phyloP scores from a whole-genome alignment of 2,797 vertebrate genomes.

The Cetoscarus ocellatus region DNA sequence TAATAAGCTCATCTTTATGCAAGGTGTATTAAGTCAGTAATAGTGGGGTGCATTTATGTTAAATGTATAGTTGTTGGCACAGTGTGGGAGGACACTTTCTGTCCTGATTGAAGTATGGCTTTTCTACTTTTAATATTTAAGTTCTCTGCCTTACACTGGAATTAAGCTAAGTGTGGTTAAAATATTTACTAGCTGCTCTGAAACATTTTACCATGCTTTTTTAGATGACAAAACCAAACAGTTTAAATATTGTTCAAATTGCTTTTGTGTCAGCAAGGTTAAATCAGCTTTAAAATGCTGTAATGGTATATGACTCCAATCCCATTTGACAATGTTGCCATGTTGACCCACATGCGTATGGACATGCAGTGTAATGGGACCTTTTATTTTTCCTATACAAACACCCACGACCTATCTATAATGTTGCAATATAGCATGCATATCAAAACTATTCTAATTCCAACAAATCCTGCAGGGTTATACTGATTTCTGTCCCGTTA shows the following conservation, averaged over 20 bases:
- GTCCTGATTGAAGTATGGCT: not conserved
- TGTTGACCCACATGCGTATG: too few relatives aligned
- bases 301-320: too few relatives aligned
- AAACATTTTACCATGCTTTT: not conserved
- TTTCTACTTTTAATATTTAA: too few relatives aligned
- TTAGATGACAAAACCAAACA: too few relatives aligned
- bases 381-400: too few relatives aligned
- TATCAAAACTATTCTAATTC: constrained; percentile 3
- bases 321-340: too few relatives aligned
- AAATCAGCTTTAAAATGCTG: too few relatives aligned
- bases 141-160: too few relatives aligned
- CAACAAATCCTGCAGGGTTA: constrained; percentile 22
- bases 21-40: constrained; percentile 4
- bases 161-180: not conserved
- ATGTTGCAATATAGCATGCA: not conserved
- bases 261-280: not conserved
- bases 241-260: not conserved
- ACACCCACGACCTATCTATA: too few relatives aligned
- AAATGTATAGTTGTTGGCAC: not conserved
- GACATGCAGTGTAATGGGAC: too few relatives aligned
- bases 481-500: constrained; percentile 69
- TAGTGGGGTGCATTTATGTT: not conserved
- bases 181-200: constrained; percentile 4
- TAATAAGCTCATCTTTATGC: not conserved
- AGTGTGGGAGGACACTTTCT: not conserved